Evolutionary conservation across 2,113 vertebrate genomes (phyloP).

Genomic region (Tachysurus fulvidraco): DNA sequence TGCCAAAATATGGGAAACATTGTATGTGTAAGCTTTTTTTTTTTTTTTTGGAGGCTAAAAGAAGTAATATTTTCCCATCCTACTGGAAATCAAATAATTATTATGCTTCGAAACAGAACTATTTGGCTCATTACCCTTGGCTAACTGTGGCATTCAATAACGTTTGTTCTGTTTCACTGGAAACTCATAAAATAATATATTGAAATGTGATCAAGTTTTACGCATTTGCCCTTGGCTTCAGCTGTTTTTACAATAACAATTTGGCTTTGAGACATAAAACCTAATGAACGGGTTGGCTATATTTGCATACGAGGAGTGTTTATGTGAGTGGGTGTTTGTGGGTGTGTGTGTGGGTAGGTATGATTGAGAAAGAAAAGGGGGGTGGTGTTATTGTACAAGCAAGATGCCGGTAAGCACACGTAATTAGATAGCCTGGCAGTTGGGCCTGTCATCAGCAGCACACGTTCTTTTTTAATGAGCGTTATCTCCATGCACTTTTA

Average conservation of each 20-base stretch:
- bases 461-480: constrained; percentile 69
- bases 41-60: constrained; percentile 16
- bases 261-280: constrained; percentile 73
- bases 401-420: constrained; percentile 65
- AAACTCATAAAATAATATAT: constrained; percentile 67
- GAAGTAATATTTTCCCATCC: neutral
- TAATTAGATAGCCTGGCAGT: constrained; percentile 75
- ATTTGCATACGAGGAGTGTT: constrained; percentile 75
- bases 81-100: constrained; percentile 46
- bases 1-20: constrained; percentile 33
- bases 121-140: constrained; percentile 67
- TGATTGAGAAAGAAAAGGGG: constrained; percentile 47
- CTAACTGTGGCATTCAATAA: constrained; percentile 69
- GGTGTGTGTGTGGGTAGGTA: neutral
- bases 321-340: neutral
- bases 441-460: constrained; percentile 65
- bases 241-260: constrained; percentile 74
- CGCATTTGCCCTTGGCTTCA: constrained; percentile 68
- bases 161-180: constrained; percentile 60
- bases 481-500: constrained; percentile 67
- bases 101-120: constrained; percentile 61
- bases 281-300: constrained; percentile 77
- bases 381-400: constrained; percentile 65
- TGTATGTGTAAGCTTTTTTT: constrained; percentile 7
- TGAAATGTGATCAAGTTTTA: constrained; percentile 58